phyloP scores from a whole-genome alignment of 2,888 invertebrate genomes.

The Melieria crassipennis region DNA sequence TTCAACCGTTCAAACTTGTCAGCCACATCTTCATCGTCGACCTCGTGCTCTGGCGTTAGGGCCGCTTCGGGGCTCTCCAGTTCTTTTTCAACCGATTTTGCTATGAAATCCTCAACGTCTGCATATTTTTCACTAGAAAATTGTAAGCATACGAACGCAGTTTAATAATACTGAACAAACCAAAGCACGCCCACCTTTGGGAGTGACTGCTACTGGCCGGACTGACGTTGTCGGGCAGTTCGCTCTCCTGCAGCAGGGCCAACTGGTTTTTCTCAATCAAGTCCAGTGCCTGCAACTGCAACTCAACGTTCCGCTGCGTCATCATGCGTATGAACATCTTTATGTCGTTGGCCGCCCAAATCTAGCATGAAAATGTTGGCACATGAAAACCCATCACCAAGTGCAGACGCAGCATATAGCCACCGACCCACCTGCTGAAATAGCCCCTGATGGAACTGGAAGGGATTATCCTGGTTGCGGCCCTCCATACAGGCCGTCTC shows the following conservation, averaged over 20 bases:
- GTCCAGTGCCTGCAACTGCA: conserved; percentile 89
- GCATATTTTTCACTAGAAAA: conserved; percentile 46
- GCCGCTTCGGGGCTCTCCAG: conserved; percentile 56
- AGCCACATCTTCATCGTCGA: conserved; percentile 48
- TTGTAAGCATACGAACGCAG: neutral
- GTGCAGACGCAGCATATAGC: neutral
- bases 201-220: conserved; percentile 41
- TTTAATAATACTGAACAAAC: neutral
- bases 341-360: conserved; percentile 94
- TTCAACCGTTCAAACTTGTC: conserved; percentile 64
- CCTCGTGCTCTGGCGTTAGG: conserved; percentile 56
- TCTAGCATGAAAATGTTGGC: conserved; percentile 58
- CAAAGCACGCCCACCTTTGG: conserved; percentile 40
- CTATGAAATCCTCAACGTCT: conserved; percentile 57
- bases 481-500: conserved; percentile 77
- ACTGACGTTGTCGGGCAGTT: conserved; percentile 42
- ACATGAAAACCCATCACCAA: conserved; percentile 1
- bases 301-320: conserved; percentile 90
- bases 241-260: conserved; percentile 69
- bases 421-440: conserved; percentile 68
- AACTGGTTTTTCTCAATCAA: conserved; percentile 82
- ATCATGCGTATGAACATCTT: conserved; percentile 91
- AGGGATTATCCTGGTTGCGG: conserved; percentile 65
- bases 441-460: conserved; percentile 72
- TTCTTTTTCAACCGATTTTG: conserved; percentile 57